Conservation (phyloP, 1,140 invertebrate species). For the Lordiphosa collinella region DNA sequence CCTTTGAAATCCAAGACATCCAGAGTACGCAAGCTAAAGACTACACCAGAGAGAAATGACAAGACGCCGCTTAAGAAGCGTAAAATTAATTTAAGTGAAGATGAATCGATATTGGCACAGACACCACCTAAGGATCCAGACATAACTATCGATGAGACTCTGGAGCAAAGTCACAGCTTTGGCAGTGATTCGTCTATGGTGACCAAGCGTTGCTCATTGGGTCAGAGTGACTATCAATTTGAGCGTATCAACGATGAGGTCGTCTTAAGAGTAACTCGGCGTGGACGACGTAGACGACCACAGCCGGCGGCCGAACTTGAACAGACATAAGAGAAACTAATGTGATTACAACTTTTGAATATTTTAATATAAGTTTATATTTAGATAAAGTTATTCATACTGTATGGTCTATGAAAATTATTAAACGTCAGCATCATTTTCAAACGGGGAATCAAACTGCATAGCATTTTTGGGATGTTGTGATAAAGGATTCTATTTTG, state of each 20-base stretch:
- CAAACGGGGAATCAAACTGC: no score
- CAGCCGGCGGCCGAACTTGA: neutral
- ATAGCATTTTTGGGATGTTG: no score
- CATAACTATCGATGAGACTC: slow-evolving; percentile 43
- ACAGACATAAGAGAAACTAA: neutral
- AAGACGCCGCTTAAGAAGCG: slow-evolving; percentile 30
- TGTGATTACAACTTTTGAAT: slow-evolving; percentile 1
- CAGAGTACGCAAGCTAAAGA: slow-evolving; percentile 5
- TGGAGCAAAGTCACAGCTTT: neutral
- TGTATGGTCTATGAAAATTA: neutral
- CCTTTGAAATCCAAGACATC: slow-evolving; percentile 2
- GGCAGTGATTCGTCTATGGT: slow-evolving; percentile 21
- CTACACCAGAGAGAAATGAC: slow-evolving; percentile 2
- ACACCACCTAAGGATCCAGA: slow-evolving; percentile 15
- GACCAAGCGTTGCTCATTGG: slow-evolving; percentile 66
- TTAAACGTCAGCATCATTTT: no score
- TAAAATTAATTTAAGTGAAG: slow-evolving; percentile 14
- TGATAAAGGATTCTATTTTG: no score
- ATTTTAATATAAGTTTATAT: slow-evolving; percentile 5
- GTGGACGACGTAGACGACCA: slow-evolving; percentile 16
- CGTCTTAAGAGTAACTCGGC: slow-evolving; percentile 50
- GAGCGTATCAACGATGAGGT: slow-evolving; percentile 58
- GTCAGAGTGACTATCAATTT: slow-evolving; percentile 65
- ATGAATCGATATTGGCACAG: neutral
- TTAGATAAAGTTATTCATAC: slow-evolving; percentile 1